Evolutionary conservation across 2,113 vertebrate species (phyloP), one percentile per base, ranked within the genome.

Genomic region (Terrapene triunguis): DNA sequence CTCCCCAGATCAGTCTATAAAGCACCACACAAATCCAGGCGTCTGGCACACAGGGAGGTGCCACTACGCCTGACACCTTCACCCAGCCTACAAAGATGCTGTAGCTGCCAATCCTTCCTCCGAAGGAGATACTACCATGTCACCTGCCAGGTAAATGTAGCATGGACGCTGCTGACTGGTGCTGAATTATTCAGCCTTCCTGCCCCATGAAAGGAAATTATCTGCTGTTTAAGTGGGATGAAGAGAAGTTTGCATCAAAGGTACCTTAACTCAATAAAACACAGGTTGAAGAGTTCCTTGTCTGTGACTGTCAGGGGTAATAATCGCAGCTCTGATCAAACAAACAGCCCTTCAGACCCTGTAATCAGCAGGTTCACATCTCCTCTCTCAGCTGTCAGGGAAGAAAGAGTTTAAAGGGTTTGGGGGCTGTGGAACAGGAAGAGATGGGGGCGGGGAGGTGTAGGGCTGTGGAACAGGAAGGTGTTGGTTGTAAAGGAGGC

Each of bases 221-320:
- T 96, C 96, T 80, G 78, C 92, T 82, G 93, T 97, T 97, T 96
- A 97, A 97, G 91, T 84, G 86, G 94, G 81, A 96, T 96, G 92
- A 96, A 96, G 93, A 96, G 92, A 97, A 93, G 90, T 97, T 96
- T 93, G 95, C 89, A 97, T 97, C 97, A 98, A 97, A 98, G 96
- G 80, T 95, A 95, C 95, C 95, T 97, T 96, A 98, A 97, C 96
- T 96, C 95, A 96, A 95, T 96, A 96, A 98, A 97, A 93, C 91
- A 96, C 89, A 94, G 94, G 24, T 89, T 96, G 94, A 96, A 97
- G 97, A 97, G 89, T 97, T 97, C 78, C 91, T 97, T 89, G 59
- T 89, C 94, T 95, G 81, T 87, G 96, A 95, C 97, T 98, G 96
- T 97, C 97, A 96, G 79, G 92, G 90, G 91, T 93, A 97, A 97